phyloP scores from a whole-genome alignment of 2,888 invertebrate genomes.

The Oscheius sp. region DNA sequence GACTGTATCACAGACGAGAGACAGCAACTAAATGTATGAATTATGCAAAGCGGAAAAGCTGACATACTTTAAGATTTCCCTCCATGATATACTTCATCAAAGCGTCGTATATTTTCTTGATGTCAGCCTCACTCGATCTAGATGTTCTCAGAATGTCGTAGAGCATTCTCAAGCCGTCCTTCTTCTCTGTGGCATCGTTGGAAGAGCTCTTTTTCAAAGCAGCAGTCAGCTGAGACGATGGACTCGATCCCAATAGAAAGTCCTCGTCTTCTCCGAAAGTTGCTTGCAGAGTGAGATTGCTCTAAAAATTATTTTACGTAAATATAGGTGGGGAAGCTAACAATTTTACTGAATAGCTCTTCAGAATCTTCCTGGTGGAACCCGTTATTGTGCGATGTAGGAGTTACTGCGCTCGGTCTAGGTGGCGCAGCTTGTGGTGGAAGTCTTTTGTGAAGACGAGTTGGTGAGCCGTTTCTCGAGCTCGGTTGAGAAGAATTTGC shows the following conservation, averaged over 20 bases:
- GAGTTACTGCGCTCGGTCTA: not conserved
- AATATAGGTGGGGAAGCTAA: constrained; percentile 1
- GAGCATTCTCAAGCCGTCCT: constrained; percentile 88
- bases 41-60: not conserved
- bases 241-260: constrained; percentile 14
- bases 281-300: constrained; percentile 36
- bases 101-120: constrained; percentile 26
- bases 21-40: not conserved
- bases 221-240: constrained; percentile 26
- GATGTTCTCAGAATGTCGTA: constrained; percentile 77
- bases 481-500: constrained; percentile 4
- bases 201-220: constrained; percentile 81
- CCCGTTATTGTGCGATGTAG: constrained; percentile 15
- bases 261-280: constrained; percentile 38
- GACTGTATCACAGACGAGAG: constrained; percentile 83
- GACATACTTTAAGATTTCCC: constrained; percentile 38
- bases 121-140: constrained; percentile 2
- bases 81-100: constrained; percentile 39
- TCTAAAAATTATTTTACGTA: constrained; percentile 23
- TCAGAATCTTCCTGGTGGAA: constrained; percentile 17
- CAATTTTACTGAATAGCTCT: constrained; percentile 31
- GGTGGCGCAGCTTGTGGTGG: not conserved
- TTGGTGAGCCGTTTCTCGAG: constrained; percentile 23
- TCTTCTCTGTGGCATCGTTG: constrained; percentile 92
- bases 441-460: not conserved